phyloP scores from a whole-genome alignment of 1,140 invertebrate genomes.

The Pogonomyrmex barbatus region DNA sequence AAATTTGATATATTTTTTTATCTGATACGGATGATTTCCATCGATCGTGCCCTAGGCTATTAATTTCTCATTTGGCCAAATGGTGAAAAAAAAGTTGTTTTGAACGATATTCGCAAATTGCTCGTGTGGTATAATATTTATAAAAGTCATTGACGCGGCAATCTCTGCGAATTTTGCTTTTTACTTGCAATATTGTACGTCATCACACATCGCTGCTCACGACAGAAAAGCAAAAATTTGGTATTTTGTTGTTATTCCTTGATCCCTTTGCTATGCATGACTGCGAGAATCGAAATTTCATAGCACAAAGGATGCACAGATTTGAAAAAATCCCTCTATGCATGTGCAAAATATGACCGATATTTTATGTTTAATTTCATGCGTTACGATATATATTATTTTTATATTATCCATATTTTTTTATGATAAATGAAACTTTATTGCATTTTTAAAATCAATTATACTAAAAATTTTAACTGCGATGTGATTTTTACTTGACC shows the following conservation, averaged over 20 bases:
- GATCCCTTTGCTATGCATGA: not conserved
- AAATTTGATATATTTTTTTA: not conserved
- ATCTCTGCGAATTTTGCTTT: not conserved
- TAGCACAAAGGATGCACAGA: not conserved
- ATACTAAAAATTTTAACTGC: not conserved
- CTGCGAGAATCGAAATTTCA: not conserved
- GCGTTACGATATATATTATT: not conserved
- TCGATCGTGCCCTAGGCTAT: not conserved
- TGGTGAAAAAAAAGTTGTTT: not conserved
- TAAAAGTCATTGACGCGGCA: not conserved
- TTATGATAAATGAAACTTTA: not conserved
- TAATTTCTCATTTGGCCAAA: constrained; percentile 17
- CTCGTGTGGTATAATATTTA: not conserved
- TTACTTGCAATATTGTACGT: not conserved
- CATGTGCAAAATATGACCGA: not conserved
- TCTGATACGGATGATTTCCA: not conserved
- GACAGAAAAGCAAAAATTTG: constrained; percentile 5
- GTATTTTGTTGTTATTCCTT: not conserved
- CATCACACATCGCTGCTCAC: not conserved
- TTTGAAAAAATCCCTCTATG: not conserved
- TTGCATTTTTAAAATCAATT: not conserved
- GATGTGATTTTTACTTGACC: not conserved
- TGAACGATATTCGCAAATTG: not conserved
- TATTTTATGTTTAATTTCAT: not conserved
- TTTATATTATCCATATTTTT: not conserved